Percentiles rank a stretch among this genome's conserved stretches.
phyloP scores from a whole-genome alignment of 2,797 vertebrate genomes.

The Coluber constrictor region DNA sequence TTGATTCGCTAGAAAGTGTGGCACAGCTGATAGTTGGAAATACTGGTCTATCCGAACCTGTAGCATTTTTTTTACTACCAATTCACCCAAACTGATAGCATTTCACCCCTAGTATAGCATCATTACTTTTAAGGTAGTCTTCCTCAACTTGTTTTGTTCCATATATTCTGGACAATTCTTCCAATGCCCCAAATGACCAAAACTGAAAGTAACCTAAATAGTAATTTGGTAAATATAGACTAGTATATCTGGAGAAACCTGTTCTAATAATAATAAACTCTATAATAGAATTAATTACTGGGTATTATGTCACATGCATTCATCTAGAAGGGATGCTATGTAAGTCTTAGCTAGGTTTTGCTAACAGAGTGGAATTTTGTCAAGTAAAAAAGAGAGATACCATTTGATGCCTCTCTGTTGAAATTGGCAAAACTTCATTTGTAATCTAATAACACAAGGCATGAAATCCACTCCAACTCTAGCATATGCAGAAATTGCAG shows the following conservation, averaged over 20 bases:
- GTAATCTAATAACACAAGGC: neutral
- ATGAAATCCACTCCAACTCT: neutral
- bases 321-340: neutral
- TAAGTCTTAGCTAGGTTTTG: neutral
- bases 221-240: neutral
- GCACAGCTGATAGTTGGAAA: too few relatives aligned
- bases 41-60: too few relatives aligned
- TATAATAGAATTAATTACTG: neutral
- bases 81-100: too few relatives aligned
- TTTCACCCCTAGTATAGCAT: rapidly evolving
- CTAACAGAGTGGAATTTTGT: neutral
- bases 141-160: neutral
- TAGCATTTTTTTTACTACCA: too few relatives aligned
- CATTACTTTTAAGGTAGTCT: neutral
- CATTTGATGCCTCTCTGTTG: neutral
- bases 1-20: too few relatives aligned
- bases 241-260: neutral
- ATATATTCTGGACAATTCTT: neutral
- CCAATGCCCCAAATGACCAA: neutral
- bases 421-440: neutral
- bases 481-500: neutral
- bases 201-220: neutral
- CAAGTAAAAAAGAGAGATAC: neutral
- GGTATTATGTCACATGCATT: neutral
- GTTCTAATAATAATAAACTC: neutral